Base-by-base conservation (phyloP, 2,888 invertebrate species). In the Heliothis peltigera region DNA sequence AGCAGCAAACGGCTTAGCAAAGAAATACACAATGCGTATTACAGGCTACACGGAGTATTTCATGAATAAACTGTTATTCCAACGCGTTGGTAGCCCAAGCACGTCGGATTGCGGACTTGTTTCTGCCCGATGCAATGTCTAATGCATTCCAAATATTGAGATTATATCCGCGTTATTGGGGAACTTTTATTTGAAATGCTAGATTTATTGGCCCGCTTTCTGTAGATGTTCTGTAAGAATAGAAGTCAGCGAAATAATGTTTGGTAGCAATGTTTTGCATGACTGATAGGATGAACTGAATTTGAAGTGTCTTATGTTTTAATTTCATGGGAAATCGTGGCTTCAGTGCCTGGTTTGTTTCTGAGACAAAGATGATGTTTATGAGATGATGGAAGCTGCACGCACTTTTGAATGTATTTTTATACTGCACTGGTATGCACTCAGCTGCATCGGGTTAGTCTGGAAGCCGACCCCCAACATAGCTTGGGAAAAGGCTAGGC, bases 91-190 rank as follows among this genome's bases (percentile, higher is more conserved):
- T 59, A 81, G 22, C 5, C 49, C 21, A 48, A 25, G 58, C 79
- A 79, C 79, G 79, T 80, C 15, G 59, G 21, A 59, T 43, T 64
- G 57, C 64, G 64, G 60, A 53, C 49, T 68, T 73, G 66, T 70
- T 69, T 61, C 70, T 54, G 52, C 43, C 44, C 54, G 19, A 47
- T 76, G 60, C 64, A 70, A 49, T 59, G 43, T 64, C 58, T 64
- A 75, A 68, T 80, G 70, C 80, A 75, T 80, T 73, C 49, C 56
- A 61, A 72, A 73, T 78, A 70, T 68, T 68, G 47, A 59, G 59
- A 69, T 62, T 51, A 59, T 62, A 66, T 55, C 55, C 32, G 39
- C 12, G 46, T 46, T 64, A 63, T 64, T 76, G 56, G 59, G 48
- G 10, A 47, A 57, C 58, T 7, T 76, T 61, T 21, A 51, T 47